These are phyloP conservation scores for Macaria liturata DNA, from an alignment of 2,888 invertebrate species.

Conservation along the genomic window DNA sequence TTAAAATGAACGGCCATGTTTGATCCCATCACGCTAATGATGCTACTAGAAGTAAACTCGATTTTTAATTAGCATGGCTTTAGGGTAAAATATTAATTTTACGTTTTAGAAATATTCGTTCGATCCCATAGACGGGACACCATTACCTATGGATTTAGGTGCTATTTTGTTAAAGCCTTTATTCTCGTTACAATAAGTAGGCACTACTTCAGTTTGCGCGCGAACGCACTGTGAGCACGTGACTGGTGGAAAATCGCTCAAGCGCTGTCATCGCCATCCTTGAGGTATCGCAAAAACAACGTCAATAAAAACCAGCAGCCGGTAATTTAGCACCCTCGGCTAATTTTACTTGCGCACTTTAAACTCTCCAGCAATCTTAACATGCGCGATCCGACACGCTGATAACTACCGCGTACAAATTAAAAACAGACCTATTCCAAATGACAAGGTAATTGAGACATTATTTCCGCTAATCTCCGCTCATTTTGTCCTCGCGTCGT, in stretches of 20 bases:
- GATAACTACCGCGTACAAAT: slow-evolving; percentile 38
- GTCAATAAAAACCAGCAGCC: slow-evolving; percentile 24
- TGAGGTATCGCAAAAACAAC: slow-evolving; percentile 30
- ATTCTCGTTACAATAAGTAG: slow-evolving; percentile 6
- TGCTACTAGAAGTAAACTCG: no score
- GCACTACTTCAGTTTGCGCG: slow-evolving; percentile 18
- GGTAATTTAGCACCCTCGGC: slow-evolving; percentile 10
- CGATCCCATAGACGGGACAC: background rate
- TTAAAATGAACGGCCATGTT: no score
- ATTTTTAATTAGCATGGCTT: no score
- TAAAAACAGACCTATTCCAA: slow-evolving; percentile 51
- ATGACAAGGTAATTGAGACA: slow-evolving; percentile 61
- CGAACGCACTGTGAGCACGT: slow-evolving; percentile 37
- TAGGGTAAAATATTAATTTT: no score
- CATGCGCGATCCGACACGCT: slow-evolving; percentile 44
- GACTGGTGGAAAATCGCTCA: slow-evolving; percentile 39
- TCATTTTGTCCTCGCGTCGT: slow-evolving; percentile 58
- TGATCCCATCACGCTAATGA: no score
- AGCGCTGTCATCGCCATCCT: slow-evolving; percentile 35
- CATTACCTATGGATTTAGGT: background rate
- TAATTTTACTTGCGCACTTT: slow-evolving; percentile 15
- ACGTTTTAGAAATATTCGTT: background rate
- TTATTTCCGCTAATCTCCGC: slow-evolving; percentile 66
- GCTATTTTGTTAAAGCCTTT: background rate
- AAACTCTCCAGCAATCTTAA: slow-evolving; percentile 19